Percentiles rank a stretch among this genome's conserved stretches.
Evolutionary conservation across 2,797 vertebrate species (phyloP).

Genomic region (Xenops minutus): DNA sequence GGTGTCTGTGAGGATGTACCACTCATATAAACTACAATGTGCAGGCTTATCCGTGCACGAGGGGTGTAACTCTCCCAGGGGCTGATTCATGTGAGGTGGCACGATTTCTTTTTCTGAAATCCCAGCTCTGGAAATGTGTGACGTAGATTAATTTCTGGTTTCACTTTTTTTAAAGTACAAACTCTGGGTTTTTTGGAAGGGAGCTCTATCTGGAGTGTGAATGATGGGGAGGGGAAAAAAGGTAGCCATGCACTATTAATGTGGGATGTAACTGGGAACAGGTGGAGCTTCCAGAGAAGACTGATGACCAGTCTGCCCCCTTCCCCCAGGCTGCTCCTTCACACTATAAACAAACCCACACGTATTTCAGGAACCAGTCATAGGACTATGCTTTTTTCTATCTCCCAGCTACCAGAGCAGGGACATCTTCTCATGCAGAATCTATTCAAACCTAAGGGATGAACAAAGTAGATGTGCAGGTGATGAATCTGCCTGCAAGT

Average conservation of each 20-base stretch:
- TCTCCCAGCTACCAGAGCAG: neutral
- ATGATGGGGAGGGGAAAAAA: neutral
- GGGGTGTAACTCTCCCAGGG: fast-evolving
- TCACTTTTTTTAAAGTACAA: neutral
- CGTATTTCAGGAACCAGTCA: neutral
- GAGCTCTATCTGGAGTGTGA: neutral
- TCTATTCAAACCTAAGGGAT: neutral
- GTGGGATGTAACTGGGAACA: neutral
- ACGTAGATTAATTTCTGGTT: neutral
- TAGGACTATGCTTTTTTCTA: neutral
- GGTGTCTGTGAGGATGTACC: fast-evolving
- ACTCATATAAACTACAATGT: fast-evolving
- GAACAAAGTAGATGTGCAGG: neutral
- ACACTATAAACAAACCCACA: neutral
- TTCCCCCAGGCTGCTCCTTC: neutral
- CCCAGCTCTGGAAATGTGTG: neutral
- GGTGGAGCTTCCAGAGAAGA: neutral
- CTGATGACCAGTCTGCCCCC: neutral
- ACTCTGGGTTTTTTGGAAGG: neutral
- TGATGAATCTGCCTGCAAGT: neutral
- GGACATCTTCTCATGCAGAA: neutral
- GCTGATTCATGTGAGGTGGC: fast-evolving
- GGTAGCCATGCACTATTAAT: neutral
- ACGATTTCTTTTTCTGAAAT: neutral
- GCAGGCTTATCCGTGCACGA: neutral